Evolutionary conservation across 2,113 vertebrate genomes (phyloP).

Genomic region (Chloropsis hardwickii): DNA sequence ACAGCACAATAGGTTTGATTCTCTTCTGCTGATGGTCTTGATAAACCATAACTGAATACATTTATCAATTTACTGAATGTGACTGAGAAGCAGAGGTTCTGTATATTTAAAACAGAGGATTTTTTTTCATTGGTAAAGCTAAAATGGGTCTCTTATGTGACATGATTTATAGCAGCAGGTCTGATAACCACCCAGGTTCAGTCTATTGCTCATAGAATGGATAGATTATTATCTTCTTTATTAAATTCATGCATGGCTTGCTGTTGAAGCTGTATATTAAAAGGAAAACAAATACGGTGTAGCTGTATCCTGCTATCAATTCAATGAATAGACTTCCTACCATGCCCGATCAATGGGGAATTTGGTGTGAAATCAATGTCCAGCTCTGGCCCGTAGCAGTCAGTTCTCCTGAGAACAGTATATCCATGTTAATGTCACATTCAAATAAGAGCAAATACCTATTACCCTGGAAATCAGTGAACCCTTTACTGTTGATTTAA

Average conservation of each 20-base stretch:
- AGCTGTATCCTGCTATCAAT: conserved; percentile 40
- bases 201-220: conserved; percentile 13
- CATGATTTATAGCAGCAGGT: conserved; percentile 57
- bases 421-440: conserved; percentile 65
- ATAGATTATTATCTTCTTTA: conserved; percentile 66
- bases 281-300: conserved; percentile 56
- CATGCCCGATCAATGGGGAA: conserved; percentile 43
- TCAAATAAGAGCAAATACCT: conserved; percentile 53
- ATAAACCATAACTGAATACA: neutral
- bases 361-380: conserved; percentile 55
- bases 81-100: neutral
- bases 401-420: conserved; percentile 52
- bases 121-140: neutral
- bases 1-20: neutral
- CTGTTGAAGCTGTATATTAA: conserved; percentile 51
- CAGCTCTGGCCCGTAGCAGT: conserved; percentile 1
- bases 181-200: conserved; percentile 42
- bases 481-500: conserved; percentile 60
- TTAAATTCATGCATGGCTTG: conserved; percentile 62
- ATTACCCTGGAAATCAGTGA: conserved; percentile 39
- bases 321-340: conserved; percentile 44
- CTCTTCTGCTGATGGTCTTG: neutral
- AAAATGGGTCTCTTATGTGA: conserved; percentile 30
- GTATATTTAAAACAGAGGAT: neutral
- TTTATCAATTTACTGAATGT: neutral